A percentile compares a stretch with the other conserved stretches of the same genome.
phyloP scores from a whole-genome alignment of 2,888 invertebrate species.

The Caenorhabditis sinica region DNA sequence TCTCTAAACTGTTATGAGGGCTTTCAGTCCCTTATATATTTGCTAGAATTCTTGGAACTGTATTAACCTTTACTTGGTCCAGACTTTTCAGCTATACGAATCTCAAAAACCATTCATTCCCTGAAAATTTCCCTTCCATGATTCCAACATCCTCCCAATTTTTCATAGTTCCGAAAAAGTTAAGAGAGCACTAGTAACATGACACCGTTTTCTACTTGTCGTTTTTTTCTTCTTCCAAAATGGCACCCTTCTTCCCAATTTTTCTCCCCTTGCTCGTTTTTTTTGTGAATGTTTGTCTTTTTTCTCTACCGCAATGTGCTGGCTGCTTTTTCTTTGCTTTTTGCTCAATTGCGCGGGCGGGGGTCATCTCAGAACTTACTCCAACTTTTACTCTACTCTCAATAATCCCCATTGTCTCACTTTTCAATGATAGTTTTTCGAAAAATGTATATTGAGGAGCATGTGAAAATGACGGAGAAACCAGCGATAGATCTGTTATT shows the following conservation, averaged over 20 bases:
- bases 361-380: slow-evolving; percentile 34
- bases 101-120: too few species aligned
- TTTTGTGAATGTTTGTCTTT: slow-evolving; percentile 36
- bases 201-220: slow-evolving; percentile 32
- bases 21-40: too few species aligned
- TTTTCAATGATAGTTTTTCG: slow-evolving; percentile 4
- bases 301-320: slow-evolving; percentile 35
- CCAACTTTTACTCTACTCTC: slow-evolving; percentile 24
- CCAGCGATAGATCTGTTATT: slow-evolving; percentile 54
- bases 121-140: background rate
- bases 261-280: background rate
- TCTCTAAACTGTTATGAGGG: too few species aligned
- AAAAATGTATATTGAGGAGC: slow-evolving; percentile 29
- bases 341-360: slow-evolving; percentile 38
- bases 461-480: slow-evolving; percentile 25
- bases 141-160: background rate
- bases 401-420: background rate
- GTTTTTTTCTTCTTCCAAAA: slow-evolving; percentile 35
- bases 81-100: too few species aligned
- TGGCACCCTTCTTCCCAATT: slow-evolving; percentile 23
- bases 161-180: slow-evolving; percentile 8
- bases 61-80: too few species aligned
- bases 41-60: too few species aligned
- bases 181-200: slow-evolving; percentile 31
- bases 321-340: slow-evolving; percentile 48